Evolutionary conservation across 2,888 invertebrate genomes (phyloP).

Genomic region (Brenthis hecate): DNA sequence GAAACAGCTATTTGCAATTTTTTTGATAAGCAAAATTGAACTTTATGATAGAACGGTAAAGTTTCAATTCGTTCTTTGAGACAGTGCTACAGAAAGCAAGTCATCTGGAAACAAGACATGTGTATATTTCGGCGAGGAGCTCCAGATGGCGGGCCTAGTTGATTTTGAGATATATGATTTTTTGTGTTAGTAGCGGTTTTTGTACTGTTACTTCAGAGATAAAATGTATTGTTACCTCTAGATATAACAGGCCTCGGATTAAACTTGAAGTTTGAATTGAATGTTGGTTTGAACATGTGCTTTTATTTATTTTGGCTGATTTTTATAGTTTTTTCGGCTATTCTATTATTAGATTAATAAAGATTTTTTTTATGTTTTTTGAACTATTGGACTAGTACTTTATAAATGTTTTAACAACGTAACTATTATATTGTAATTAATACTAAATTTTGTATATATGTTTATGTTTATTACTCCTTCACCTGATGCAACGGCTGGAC

Average conservation of each 20-base stretch:
- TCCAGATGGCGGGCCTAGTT: constrained; percentile 64
- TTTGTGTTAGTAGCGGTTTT: constrained; percentile 49
- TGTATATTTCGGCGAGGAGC: constrained; percentile 67
- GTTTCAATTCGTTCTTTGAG: background rate
- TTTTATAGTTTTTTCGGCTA: no score
- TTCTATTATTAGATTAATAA: no score
- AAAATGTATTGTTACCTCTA: constrained; percentile 27
- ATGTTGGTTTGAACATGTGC: background rate
- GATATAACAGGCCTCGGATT: background rate
- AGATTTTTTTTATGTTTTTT: no score
- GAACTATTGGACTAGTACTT: no score
- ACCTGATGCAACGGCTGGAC: no score
- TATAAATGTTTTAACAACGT: no score
- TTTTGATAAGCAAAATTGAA: constrained; percentile 26
- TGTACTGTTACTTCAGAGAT: constrained; percentile 38
- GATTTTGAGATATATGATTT: constrained; percentile 54
- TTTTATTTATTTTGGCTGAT: background rate
- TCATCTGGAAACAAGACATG: constrained; percentile 72
- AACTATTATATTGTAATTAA: no score
- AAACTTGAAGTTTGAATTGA: constrained; percentile 9
- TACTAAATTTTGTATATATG: no score
- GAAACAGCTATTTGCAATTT: constrained; percentile 12
- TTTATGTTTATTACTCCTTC: no score
- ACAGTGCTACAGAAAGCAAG: constrained; percentile 46
- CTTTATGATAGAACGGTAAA: constrained; percentile 17